These are phyloP conservation scores for Anticlea derivata DNA, from an alignment of 2,888 invertebrate genomes.

Conservation along the genomic window DNA sequence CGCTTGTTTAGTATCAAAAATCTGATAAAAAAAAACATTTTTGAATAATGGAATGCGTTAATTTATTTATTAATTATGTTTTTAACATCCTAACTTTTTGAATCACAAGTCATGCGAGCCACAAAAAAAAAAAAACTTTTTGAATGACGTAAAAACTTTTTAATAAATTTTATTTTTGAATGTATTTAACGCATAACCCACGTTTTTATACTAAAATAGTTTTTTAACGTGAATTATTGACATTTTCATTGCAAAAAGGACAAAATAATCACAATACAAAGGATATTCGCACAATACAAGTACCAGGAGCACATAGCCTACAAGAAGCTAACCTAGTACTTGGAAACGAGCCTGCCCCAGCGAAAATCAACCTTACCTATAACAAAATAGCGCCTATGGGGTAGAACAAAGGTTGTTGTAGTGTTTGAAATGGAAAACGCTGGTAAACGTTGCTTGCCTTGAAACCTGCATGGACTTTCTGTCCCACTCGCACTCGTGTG, in stretches of 20 bases:
- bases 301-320: slow-evolving; percentile 64
- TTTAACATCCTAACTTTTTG: no score
- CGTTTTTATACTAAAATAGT: no score
- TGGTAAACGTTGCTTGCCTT: slow-evolving; percentile 81
- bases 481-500: slow-evolving; percentile 45
- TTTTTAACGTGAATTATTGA: not conserved
- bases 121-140: no score
- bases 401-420: slow-evolving; percentile 36
- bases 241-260: slow-evolving; percentile 16
- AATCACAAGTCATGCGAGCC: no score
- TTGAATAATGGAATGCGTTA: no score
- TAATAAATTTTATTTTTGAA: no score
- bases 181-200: no score
- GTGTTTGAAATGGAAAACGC: slow-evolving; percentile 65
- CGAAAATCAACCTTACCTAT: slow-evolving; percentile 29
- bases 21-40: no score
- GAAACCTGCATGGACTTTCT: slow-evolving; percentile 56
- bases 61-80: no score
- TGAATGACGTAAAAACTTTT: not conserved
- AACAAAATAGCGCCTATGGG: not conserved
- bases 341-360: slow-evolving; percentile 55
- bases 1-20: not conserved
- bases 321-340: slow-evolving; percentile 63
- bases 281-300: slow-evolving; percentile 50
- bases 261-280: slow-evolving; percentile 38